Base-by-base conservation (phyloP, 1,140 invertebrate species). In the Vanessa tameamea region DNA sequence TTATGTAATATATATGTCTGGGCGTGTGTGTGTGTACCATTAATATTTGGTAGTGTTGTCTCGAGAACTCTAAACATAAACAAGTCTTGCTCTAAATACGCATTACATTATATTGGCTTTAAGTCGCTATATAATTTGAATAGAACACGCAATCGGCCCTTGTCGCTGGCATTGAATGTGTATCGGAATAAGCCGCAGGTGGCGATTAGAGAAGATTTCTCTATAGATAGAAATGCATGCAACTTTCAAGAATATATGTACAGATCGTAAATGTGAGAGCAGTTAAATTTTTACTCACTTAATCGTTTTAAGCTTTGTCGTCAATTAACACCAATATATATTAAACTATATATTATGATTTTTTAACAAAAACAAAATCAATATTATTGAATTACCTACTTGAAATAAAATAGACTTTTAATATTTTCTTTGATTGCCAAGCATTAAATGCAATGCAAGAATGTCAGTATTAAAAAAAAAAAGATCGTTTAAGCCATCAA, bases 121-220 rank as follows among this genome's bases (percentile, higher is more conserved):
- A 63, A 68, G 72, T 50, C 69, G 48, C 51, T 70, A 57, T 57
- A 71, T 78, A 81, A 89, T 89, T 89, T 88, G 86, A 89, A 89
- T 89, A 83, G 85, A 83, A 88, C 88, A 87, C 83, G 86, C 84
- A 75, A 82, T 72, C 77, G 80, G 73, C 63, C 71, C 81, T 82
- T 87, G 88, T 90, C 83, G 84, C 75, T 66, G 75, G 74, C 53
- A 73, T 79, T 77, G 77, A 85, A 82, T 80, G 69, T 84, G 79
- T 83, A 84, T 84, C 78, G 76, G 74, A 82, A 83, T 76, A 75
- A 78, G 85, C 84, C 85, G 82, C 87, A 87, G 89, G 89, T 91
- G 89, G 66, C 86, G 89, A 89, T 91, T 86, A 88, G 81, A 82
- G 59, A 77, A 78, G 85, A 88, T 89, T 75, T 76, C 69, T 65